phyloP scores from a whole-genome alignment of 2,888 invertebrate species.

The Boloria euphrosyne region DNA sequence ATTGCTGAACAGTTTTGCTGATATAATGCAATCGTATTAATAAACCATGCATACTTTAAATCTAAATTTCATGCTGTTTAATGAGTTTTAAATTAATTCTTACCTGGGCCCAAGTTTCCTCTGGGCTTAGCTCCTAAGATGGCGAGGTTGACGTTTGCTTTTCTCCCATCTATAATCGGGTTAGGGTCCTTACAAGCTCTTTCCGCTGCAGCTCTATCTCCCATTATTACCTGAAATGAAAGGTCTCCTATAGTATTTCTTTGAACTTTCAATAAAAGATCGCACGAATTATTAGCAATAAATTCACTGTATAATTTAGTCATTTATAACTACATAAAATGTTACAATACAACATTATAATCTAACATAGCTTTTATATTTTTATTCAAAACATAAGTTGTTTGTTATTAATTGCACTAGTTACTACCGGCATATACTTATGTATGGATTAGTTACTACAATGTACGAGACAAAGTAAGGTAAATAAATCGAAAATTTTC shows the following conservation, averaged over 20 bases:
- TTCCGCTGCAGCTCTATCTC: slow-evolving; percentile 96
- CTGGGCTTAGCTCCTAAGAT: slow-evolving; percentile 98
- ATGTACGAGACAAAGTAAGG: no score
- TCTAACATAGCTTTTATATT: slow-evolving; percentile 6
- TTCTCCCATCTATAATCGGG: slow-evolving; percentile 98
- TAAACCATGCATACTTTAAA: background rate
- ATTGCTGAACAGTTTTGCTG: slow-evolving; percentile 3
- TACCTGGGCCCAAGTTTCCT: slow-evolving; percentile 91
- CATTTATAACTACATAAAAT: background rate
- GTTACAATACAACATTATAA: background rate
- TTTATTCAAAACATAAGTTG: background rate
- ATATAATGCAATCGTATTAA: background rate
- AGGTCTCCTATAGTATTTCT: background rate
- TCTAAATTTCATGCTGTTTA: background rate
- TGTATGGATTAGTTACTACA: no score
- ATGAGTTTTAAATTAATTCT: background rate
- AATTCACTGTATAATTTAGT: background rate
- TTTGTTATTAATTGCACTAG: background rate
- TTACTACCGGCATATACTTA: no score
- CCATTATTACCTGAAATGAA: slow-evolving; percentile 96
- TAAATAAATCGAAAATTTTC: no score
- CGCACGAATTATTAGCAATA: no score
- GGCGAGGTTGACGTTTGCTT: slow-evolving; percentile 98
- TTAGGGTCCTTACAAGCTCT: slow-evolving; percentile 98
- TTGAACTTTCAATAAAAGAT: background rate